phyloP scores from a whole-genome alignment of 2,888 invertebrate genomes.

The Conchocele bisecta region DNA sequence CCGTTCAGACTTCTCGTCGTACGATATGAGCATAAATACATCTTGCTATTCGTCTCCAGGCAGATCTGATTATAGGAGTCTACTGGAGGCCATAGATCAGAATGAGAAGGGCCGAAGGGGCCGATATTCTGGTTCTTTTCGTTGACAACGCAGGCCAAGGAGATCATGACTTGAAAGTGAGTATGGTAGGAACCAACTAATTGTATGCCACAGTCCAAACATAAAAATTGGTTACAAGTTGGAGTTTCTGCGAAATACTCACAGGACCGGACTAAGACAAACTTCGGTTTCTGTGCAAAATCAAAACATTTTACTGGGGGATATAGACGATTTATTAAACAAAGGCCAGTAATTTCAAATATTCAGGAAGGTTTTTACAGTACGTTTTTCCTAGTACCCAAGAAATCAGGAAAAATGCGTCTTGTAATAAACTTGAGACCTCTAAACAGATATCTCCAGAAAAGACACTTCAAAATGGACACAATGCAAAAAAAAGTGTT shows the following conservation, averaged over 20 bases:
- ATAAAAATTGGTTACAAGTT: slow-evolving; percentile 36
- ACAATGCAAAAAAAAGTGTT: slow-evolving; percentile 39
- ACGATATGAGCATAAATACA: neutral
- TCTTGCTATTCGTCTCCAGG: too few species aligned
- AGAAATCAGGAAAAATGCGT: too few species aligned
- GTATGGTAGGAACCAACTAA: too few species aligned
- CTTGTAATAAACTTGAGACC: too few species aligned
- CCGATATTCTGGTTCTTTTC: too few species aligned
- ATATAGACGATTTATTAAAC: slow-evolving; percentile 28
- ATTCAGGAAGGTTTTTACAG: slow-evolving; percentile 28
- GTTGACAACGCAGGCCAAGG: too few species aligned
- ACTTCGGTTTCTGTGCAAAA: slow-evolving; percentile 15
- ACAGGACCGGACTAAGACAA: slow-evolving; percentile 14
- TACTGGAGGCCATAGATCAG: slow-evolving; percentile 30
- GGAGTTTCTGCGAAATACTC: slow-evolving; percentile 25
- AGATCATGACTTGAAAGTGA: too few species aligned
- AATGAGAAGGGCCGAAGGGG: too few species aligned
- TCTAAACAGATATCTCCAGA: slow-evolving; percentile 43
- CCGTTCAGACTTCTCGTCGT: too few species aligned
- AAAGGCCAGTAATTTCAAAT: slow-evolving; percentile 19
- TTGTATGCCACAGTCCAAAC: too few species aligned
- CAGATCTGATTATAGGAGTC: slow-evolving; percentile 47
- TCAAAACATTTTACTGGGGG: slow-evolving; percentile 3
- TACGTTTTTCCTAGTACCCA: too few species aligned
- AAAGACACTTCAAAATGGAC: slow-evolving; percentile 38